phyloP scores from a whole-genome alignment of 1,140 invertebrate species.

The Heliconius himera region DNA sequence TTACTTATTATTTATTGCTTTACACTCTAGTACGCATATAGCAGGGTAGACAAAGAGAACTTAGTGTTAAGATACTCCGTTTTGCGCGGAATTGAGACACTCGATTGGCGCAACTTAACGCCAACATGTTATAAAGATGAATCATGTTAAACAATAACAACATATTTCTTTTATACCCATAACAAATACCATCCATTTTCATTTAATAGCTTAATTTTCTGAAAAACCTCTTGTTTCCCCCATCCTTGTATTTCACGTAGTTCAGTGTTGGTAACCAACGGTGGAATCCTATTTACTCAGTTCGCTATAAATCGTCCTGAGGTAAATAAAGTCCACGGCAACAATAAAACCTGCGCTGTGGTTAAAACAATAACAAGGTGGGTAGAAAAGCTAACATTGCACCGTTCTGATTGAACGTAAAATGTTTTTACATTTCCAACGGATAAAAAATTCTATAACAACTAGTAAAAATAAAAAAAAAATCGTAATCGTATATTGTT shows the following conservation, averaged over 20 bases:
- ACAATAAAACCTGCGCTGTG: slow-evolving; percentile 33
- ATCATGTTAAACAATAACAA: too few species aligned
- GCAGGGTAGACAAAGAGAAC: too few species aligned
- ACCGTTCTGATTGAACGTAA: slow-evolving; percentile 20
- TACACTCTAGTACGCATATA: too few species aligned
- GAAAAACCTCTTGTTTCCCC: neutral
- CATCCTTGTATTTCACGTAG: slow-evolving; percentile 22
- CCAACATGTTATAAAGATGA: too few species aligned
- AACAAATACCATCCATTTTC: neutral
- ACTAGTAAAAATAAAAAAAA: neutral
- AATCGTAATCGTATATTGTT: neutral
- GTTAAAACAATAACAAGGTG: slow-evolving; percentile 33
- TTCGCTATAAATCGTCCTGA: slow-evolving; percentile 31
- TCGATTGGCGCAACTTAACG: too few species aligned
- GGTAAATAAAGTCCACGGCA: slow-evolving; percentile 35
- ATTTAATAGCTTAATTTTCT: slow-evolving; percentile 3
- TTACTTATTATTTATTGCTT: too few species aligned
- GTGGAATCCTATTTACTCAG: slow-evolving; percentile 35
- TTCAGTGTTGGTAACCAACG: slow-evolving; percentile 30
- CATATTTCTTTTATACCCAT: too few species aligned
- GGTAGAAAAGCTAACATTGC: slow-evolving; percentile 24
- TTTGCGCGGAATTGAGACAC: too few species aligned
- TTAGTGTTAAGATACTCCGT: too few species aligned
- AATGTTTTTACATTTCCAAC: slow-evolving; percentile 24
- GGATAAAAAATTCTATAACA: neutral